These are phyloP conservation scores for Temnopleurus reevesii DNA, from an alignment of 53 echinoderm and acorn worm genomes.

Conservation along the genomic window DNA sequence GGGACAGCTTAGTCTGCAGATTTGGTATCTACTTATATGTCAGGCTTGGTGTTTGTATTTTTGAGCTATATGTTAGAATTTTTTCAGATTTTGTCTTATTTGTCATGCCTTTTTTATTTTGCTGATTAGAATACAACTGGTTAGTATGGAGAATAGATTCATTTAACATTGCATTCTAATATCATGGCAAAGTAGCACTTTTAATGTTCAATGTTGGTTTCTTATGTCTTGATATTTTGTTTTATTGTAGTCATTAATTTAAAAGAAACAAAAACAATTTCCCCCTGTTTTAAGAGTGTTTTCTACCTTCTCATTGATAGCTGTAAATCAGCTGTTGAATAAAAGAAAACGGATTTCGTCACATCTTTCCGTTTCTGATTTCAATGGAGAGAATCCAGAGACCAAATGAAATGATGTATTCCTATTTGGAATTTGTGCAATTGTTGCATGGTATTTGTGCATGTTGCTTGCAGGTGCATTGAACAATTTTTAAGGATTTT, in stretches of 20 bases:
- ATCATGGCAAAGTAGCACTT: background rate
- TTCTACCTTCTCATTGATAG: too few relatives aligned
- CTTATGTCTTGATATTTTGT: background rate
- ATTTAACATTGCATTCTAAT: background rate
- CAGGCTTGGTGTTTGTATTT: too few relatives aligned
- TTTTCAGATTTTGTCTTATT: background rate
- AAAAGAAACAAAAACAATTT: background rate
- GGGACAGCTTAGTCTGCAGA: too few relatives aligned
- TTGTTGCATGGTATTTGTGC: constrained; percentile 29
- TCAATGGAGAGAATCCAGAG: background rate
- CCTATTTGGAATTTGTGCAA: background rate
- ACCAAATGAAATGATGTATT: background rate
- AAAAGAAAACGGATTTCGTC: too few relatives aligned
- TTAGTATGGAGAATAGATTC: background rate
- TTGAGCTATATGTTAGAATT: too few relatives aligned
- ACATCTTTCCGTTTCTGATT: background rate
- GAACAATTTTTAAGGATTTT: background rate
- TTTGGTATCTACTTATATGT: too few relatives aligned
- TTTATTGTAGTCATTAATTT: background rate
- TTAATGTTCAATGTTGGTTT: too few relatives aligned
- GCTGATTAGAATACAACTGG: background rate
- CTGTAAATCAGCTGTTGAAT: too few relatives aligned
- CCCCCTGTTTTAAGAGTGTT: too few relatives aligned
- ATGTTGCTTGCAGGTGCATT: constrained; percentile 23
- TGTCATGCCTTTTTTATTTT: background rate